Percentiles rank a stretch among this genome's conserved stretches.
Conservation (phyloP, 2,888 invertebrate genomes). For the Dynastes tityus region DNA sequence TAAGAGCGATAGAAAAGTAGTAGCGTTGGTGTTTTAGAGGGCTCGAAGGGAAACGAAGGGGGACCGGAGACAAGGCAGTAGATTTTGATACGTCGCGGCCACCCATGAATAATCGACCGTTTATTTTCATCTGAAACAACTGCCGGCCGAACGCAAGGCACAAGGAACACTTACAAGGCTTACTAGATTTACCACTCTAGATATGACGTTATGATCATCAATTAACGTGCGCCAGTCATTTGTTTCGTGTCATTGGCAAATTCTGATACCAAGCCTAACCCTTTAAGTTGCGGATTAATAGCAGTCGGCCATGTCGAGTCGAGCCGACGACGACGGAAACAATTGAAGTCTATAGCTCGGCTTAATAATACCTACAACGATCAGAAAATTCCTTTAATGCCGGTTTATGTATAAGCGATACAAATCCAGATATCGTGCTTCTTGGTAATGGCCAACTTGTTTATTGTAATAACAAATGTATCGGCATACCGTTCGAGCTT, state of each 20-base stretch:
- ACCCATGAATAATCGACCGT: constrained; percentile 46
- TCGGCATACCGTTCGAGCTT: neutral
- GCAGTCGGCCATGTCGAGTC: constrained; percentile 47
- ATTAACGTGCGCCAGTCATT: constrained; percentile 68
- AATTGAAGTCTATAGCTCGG: constrained; percentile 1
- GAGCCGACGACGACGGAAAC: constrained; percentile 13
- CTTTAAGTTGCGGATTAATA: constrained; percentile 54
- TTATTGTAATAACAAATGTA: constrained; percentile 18
- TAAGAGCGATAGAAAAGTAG: constrained; percentile 24
- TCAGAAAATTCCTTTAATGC: neutral
- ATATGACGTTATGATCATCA: constrained; percentile 68
- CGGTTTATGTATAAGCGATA: neutral
- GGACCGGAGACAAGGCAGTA: constrained; percentile 6
- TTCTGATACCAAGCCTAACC: constrained; percentile 62
- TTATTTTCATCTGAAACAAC: constrained; percentile 41
- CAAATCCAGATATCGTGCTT: constrained; percentile 6
- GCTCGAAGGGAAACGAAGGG: constrained; percentile 1
- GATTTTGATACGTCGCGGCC: constrained; percentile 44
- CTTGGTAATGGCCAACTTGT: constrained; percentile 4
- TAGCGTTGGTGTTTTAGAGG: constrained; percentile 16
- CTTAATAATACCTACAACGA: neutral
- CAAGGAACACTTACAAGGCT: constrained; percentile 50
- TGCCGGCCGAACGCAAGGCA: constrained; percentile 15
- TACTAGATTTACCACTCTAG: constrained; percentile 66
- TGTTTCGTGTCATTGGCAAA: constrained; percentile 67